phyloP scores from a whole-genome alignment of 2,888 invertebrate species.

The Sepiola atlantica region DNA sequence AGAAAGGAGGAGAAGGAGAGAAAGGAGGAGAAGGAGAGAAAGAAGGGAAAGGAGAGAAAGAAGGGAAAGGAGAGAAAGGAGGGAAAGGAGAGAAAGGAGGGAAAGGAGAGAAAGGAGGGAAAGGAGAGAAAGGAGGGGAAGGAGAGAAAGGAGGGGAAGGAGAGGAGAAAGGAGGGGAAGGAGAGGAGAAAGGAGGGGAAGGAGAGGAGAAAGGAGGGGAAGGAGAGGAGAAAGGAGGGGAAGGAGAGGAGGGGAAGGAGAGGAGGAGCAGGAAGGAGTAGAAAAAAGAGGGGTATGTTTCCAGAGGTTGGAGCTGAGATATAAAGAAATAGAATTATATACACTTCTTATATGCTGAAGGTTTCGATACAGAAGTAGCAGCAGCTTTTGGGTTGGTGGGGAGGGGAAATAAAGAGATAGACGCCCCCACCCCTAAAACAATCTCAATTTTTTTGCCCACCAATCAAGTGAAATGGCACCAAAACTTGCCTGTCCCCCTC shows the following conservation, averaged over 20 bases:
- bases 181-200: not conserved
- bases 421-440: not conserved
- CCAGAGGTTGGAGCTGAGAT: not conserved
- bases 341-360: not conserved
- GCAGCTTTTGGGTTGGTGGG: not conserved
- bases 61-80: not conserved
- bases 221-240: not conserved
- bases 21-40: not conserved
- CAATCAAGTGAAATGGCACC: not conserved
- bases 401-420: not conserved
- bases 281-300: too few species aligned
- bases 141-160: not conserved
- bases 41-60: not conserved
- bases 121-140: not conserved
- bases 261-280: not conserved
- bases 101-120: not conserved
- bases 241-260: not conserved
- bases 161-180: not conserved
- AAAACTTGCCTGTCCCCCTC: not conserved
- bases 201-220: not conserved
- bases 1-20: too few species aligned
- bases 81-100: too few species aligned
- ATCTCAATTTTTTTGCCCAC: not conserved
- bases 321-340: not conserved
- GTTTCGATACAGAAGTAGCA: conserved; percentile 22